These are phyloP conservation scores for Leptinotarsa rubiginosa DNA, from an alignment of 2,888 invertebrate genomes.

Conservation along the genomic window DNA sequence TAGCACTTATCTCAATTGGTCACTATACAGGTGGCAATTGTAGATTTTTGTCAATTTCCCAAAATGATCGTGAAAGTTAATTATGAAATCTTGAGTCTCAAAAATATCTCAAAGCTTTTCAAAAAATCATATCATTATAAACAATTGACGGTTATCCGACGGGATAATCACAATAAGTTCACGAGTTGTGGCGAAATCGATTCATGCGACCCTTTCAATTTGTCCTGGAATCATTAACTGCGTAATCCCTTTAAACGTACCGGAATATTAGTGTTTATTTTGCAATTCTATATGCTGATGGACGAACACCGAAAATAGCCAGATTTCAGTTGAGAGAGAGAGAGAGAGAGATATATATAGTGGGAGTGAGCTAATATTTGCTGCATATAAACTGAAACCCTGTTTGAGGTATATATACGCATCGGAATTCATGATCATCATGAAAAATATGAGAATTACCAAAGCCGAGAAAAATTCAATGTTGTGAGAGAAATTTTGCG, in stretches of 20 bases:
- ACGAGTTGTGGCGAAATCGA: constrained; percentile 21
- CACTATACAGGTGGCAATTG: no score
- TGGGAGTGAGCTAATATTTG: constrained; percentile 1
- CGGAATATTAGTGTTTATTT: constrained; percentile 56
- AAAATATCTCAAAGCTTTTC: neutral
- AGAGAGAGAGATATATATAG: neutral
- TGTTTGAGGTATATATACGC: constrained; percentile 1
- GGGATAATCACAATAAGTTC: constrained; percentile 38
- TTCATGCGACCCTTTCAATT: constrained; percentile 47
- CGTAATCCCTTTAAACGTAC: constrained; percentile 54
- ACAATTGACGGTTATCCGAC: constrained; percentile 32
- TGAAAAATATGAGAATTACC: neutral
- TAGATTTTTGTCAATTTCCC: no score
- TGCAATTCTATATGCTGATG: constrained; percentile 45
- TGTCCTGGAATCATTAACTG: constrained; percentile 55
- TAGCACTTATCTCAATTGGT: no score
- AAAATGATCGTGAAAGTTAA: no score
- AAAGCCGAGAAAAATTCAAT: neutral
- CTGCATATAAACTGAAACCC: constrained; percentile 5
- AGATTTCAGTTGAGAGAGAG: neutral
- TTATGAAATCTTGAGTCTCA: no score
- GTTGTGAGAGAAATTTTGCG: no score
- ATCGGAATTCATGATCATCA: neutral
- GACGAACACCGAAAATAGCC: neutral
- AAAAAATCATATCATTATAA: neutral